Evolutionary conservation across 2,113 vertebrate genomes (phyloP).

Genomic region (Calonectris borealis): DNA sequence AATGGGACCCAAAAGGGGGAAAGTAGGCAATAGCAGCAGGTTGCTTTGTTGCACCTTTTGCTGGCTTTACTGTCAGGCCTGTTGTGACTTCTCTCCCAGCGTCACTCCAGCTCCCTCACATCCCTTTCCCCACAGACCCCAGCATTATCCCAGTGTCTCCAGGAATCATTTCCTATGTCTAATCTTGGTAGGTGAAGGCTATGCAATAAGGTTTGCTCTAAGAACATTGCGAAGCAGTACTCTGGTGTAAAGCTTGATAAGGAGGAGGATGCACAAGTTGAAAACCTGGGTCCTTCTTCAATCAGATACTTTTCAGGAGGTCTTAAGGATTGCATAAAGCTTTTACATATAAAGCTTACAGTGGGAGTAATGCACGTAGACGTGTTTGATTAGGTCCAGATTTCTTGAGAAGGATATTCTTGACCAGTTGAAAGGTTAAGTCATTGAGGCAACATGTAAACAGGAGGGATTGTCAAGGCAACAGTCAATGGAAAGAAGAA

Average conservation of each 20-base stretch:
- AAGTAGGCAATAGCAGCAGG: neutral
- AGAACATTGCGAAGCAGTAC: neutral
- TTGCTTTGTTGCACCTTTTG: neutral
- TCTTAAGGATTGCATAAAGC: neutral
- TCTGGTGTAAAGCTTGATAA: neutral
- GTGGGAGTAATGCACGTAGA: neutral
- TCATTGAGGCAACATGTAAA: neutral
- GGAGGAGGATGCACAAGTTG: neutral
- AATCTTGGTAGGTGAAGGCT: neutral
- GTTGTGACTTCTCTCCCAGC: neutral
- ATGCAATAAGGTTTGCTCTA: neutral
- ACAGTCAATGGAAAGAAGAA: neutral
- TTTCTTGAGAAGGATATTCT: neutral
- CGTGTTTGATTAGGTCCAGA: neutral
- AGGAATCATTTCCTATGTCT: neutral
- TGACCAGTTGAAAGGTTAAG: neutral
- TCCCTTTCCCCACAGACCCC: neutral
- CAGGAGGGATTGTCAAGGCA: neutral
- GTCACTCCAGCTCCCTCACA: too few relatives aligned
- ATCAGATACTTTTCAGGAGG: neutral
- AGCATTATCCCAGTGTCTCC: neutral
- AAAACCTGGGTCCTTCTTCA: neutral
- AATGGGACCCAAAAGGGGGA: neutral
- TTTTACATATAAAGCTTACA: neutral
- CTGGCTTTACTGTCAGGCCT: neutral